Base-by-base conservation (phyloP, 2,113 vertebrate species). In the Neodontobutis hainanensis region DNA sequence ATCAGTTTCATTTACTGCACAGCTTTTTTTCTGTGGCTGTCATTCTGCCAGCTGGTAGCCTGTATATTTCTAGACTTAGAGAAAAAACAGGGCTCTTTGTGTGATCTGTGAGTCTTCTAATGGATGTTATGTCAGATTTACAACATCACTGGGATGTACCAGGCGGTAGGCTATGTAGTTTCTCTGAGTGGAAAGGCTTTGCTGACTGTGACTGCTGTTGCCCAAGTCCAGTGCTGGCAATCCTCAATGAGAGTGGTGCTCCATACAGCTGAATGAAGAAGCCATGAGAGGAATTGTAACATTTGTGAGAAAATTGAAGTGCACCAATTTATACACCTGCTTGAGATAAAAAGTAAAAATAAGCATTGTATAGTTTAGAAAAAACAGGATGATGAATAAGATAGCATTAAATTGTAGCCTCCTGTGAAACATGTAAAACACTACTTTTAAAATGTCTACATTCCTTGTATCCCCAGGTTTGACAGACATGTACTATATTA, bases 161-260 rank as follows among this genome's bases (percentile, higher is more conserved):
- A 55, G 72, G 75, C 48, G 15, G 61, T 75, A 27, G 19, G 19
- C 19, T 27, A 79, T 83, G 75, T 81, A 34, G 61, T 65, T 53
- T 80, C 68, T 70, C 72, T 82, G 81, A 79, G 87, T 79, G 85
- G 81, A 69, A 67, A 70, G 65, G 73, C 70, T 78, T 84, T 70
- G 62, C 69, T 83, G 68, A 77, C 60, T 73, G 70, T 72, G 67
- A 68, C 62, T 78, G 67, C 73, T 74, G 65, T 68, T 81, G 64
- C 35, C 42, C 35, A 51, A 75, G 52, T 55, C 9, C 47, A 59
- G 40, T 16, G 5, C 59, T 65, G 73, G 59, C 73, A 78, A 58
- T 50, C 58, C 48, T 82, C 67, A 82, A 73, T 83, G 82, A 75
- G 44, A 82, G 63, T 50, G 71, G 69, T 60, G 75, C 70, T 65